A percentile compares a stretch with the other conserved stretches of the same genome.
These are phyloP conservation scores for Colletes gigas DNA, from an alignment of 1,140 invertebrate species.

Conservation along the genomic window DNA sequence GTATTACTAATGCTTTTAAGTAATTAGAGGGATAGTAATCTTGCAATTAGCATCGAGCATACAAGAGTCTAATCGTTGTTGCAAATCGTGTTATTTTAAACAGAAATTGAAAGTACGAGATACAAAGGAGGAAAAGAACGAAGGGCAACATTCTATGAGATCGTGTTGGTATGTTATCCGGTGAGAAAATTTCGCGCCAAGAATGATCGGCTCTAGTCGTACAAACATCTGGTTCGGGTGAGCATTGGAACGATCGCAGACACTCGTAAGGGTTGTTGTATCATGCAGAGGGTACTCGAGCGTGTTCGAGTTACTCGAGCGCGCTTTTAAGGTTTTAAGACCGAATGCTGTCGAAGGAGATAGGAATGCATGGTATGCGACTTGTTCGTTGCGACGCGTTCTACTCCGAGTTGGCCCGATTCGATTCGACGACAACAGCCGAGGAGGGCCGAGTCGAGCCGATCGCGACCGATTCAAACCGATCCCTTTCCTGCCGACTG, in stretches of 20 bases:
- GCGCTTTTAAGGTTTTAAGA: conserved; percentile 61
- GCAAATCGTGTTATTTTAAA: no score
- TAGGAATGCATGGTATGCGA: conserved; percentile 56
- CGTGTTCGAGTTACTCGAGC: conserved; percentile 45
- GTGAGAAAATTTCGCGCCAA: background rate
- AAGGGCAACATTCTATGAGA: background rate
- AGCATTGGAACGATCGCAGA: background rate
- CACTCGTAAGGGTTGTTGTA: background rate
- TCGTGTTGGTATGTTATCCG: conserved; percentile 5
- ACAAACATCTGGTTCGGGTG: conserved; percentile 3
- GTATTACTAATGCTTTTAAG: background rate
- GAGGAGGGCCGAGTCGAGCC: conserved; percentile 23
- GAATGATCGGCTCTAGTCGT: background rate
- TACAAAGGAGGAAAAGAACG: background rate
- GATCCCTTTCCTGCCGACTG: conserved; percentile 14
- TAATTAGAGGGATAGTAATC: background rate
- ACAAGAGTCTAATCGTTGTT: no score
- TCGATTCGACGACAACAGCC: conserved; percentile 10
- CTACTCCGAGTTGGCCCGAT: conserved; percentile 25
- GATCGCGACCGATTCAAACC: conserved; percentile 37
- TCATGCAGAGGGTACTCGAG: conserved; percentile 16
- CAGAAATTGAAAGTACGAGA: no score
- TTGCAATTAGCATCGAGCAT: background rate
- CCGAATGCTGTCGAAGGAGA: conserved; percentile 35
- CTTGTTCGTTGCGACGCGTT: conserved; percentile 32